Evolutionary conservation across 2,113 vertebrate species (phyloP).

Genomic region (Eurystomus gularis): DNA sequence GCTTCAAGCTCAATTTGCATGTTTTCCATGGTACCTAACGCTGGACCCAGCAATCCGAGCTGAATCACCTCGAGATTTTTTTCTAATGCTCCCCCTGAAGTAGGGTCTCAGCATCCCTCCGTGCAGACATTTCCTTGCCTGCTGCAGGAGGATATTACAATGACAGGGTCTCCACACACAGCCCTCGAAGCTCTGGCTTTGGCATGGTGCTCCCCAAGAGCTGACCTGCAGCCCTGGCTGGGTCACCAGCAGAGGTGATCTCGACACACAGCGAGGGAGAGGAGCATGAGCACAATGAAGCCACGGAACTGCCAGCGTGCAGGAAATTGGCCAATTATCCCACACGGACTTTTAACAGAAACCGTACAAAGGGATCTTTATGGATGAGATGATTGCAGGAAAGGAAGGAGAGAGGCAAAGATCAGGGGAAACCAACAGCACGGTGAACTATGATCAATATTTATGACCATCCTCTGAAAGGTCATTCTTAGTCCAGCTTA

Average conservation of each 20-base stretch:
- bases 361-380: conserved; percentile 9
- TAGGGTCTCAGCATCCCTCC: neutral
- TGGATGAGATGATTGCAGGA: neutral
- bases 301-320: neutral
- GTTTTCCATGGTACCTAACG: neutral
- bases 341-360: neutral
- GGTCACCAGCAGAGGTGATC: neutral
- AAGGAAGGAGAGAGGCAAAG: neutral
- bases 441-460: neutral
- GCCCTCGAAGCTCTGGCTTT: neutral
- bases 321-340: conserved; percentile 31
- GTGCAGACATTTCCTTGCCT: neutral
- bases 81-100: neutral
- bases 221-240: neutral
- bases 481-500: neutral
- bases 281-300: neutral
- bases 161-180: neutral
- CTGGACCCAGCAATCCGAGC: neutral
- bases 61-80: neutral
- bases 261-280: neutral
- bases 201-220: neutral
- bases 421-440: neutral
- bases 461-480: neutral
- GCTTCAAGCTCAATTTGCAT: neutral
- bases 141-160: neutral